Evolutionary conservation across 2,888 invertebrate genomes (phyloP).

Genomic region (Aspidiotus destructor): DNA sequence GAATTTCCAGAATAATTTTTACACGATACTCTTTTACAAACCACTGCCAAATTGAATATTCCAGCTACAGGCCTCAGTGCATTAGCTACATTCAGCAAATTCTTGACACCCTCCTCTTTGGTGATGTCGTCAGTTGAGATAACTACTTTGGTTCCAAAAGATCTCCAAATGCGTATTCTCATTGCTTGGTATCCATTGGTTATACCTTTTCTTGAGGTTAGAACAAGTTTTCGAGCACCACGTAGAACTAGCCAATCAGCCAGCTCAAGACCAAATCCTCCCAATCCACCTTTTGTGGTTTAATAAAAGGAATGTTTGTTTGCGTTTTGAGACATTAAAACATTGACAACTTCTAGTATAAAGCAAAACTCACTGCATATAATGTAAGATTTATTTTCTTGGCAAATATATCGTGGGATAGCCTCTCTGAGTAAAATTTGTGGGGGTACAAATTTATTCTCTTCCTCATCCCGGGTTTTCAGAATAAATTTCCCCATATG

Average conservation of each 20-base stretch:
- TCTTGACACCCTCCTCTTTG: slow-evolving; percentile 56
- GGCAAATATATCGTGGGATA: slow-evolving; percentile 45
- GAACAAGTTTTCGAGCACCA: slow-evolving; percentile 48
- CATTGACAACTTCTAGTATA: too few species aligned
- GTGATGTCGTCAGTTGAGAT: slow-evolving; percentile 64
- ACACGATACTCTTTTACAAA: too few species aligned
- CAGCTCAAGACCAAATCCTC: slow-evolving; percentile 54
- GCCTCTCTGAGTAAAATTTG: slow-evolving; percentile 41
- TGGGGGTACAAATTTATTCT: slow-evolving; percentile 36
- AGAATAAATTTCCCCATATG: slow-evolving; percentile 68
- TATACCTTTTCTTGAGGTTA: slow-evolving; percentile 51
- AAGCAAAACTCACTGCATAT: slow-evolving; percentile 46
- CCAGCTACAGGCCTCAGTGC: slow-evolving; percentile 63
- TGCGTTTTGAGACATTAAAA: too few species aligned
- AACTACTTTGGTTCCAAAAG: slow-evolving; percentile 57
- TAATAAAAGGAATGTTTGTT: too few species aligned
- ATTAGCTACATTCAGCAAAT: slow-evolving; percentile 56
- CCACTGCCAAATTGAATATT: slow-evolving; percentile 82
- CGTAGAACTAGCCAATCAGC: slow-evolving; percentile 50
- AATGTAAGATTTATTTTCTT: slow-evolving; percentile 46
- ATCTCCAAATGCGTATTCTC: slow-evolving; percentile 52
- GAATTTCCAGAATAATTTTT: too few species aligned
- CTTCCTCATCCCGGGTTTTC: slow-evolving; percentile 48
- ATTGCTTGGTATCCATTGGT: slow-evolving; percentile 50
- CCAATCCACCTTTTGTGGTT: slow-evolving; percentile 46